Evolutionary conservation across 2,113 vertebrate genomes (phyloP).

Genomic region (Cephalopholis sonnerati): DNA sequence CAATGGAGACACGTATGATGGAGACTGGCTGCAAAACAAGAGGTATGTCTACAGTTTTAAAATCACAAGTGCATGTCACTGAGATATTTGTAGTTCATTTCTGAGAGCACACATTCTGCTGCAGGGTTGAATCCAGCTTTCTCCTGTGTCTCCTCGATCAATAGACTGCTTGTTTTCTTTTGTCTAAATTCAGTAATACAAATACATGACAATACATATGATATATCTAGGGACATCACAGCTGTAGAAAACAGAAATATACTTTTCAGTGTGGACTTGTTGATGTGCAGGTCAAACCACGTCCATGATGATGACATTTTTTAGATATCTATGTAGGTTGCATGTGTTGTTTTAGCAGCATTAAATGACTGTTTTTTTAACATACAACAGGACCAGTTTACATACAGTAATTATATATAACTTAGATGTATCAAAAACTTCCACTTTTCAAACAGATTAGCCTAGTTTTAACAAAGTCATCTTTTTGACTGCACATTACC

Average conservation of each 20-base stretch:
- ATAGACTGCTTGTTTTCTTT: neutral
- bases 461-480: neutral
- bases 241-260: neutral
- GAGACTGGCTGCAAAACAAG: conserved; percentile 89
- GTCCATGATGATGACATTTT: neutral
- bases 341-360: neutral
- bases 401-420: neutral
- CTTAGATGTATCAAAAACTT: neutral
- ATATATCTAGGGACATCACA: neutral
- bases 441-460: neutral
- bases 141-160: neutral
- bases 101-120: neutral
- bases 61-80: neutral
- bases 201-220: neutral
- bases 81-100: neutral
- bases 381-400: neutral
- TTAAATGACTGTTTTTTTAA: neutral
- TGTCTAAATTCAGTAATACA: neutral
- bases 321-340: neutral
- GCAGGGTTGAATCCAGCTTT: too few species aligned
- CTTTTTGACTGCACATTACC: neutral
- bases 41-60: conserved; percentile 78
- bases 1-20: conserved; percentile 92
- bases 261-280: neutral
- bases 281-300: neutral